phyloP scores from a whole-genome alignment of 1,140 invertebrate species.

The Rhyzopertha dominica region DNA sequence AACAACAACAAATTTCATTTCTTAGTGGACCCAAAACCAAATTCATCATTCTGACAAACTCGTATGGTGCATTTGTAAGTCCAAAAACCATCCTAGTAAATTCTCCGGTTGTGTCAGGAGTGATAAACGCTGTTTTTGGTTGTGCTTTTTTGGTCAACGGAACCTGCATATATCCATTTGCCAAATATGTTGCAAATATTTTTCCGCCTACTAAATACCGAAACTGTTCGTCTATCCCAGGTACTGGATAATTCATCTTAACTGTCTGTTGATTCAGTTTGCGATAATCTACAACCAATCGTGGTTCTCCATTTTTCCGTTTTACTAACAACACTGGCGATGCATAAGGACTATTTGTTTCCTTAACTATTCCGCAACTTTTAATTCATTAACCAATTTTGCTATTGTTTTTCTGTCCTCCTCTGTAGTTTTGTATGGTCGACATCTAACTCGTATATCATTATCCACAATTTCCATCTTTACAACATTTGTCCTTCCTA shows the following conservation, averaged over 20 bases:
- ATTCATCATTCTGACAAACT: conserved; percentile 34
- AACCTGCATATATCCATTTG: too few species aligned
- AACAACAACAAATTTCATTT: conserved; percentile 28
- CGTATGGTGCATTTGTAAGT: conserved; percentile 34
- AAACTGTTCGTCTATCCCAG: conserved; percentile 14
- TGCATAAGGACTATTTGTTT: conserved; percentile 3
- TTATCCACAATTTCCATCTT: neutral
- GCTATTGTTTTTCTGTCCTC: neutral
- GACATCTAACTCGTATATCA: neutral
- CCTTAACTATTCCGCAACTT: conserved; percentile 3
- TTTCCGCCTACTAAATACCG: conserved; percentile 5
- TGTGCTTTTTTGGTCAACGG: too few species aligned
- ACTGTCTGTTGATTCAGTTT: conserved; percentile 8
- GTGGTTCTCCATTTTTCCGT: conserved; percentile 8
- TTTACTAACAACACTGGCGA: too few species aligned
- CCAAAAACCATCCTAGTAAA: conserved; percentile 45
- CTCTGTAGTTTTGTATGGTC: conserved; percentile 1
- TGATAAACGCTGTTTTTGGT: conserved; percentile 45
- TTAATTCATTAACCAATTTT: neutral
- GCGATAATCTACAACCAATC: conserved; percentile 15
- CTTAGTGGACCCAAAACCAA: conserved; percentile 27
- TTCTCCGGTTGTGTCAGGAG: conserved; percentile 44
- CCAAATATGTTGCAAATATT: conserved; percentile 11
- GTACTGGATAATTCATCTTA: conserved; percentile 7
- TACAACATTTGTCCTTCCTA: neutral